Percentiles rank a stretch among this genome's conserved stretches.
phyloP scores from a whole-genome alignment of 2,797 vertebrate species.

The Pogoniulus pusillus region DNA sequence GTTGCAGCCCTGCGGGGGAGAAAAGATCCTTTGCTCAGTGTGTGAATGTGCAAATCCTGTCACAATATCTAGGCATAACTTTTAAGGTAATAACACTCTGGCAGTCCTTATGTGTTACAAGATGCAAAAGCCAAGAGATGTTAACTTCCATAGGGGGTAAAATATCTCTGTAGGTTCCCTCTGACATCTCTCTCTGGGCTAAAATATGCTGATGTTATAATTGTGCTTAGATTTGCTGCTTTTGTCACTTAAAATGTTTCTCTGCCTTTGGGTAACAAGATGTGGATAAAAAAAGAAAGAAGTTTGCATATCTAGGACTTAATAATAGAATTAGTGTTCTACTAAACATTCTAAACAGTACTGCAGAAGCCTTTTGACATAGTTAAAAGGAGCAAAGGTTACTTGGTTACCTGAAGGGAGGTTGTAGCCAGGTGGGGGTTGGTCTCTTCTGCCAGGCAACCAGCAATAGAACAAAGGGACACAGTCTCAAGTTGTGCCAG shows the following conservation, averaged over 20 bases:
- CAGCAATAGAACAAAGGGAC: too few species aligned
- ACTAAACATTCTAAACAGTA: background rate
- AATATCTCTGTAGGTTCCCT: background rate
- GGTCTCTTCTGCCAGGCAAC: too few species aligned
- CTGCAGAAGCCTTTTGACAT: background rate
- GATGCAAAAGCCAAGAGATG: background rate
- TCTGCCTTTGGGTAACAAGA: background rate
- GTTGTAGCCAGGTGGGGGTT: too few species aligned
- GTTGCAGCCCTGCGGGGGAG: background rate
- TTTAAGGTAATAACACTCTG: background rate
- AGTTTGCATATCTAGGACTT: background rate
- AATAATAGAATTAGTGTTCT: background rate
- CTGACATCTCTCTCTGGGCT: background rate
- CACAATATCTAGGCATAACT: background rate
- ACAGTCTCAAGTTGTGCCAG: too few species aligned
- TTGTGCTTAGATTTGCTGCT: background rate
- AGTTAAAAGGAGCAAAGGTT: background rate
- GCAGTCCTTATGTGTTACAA: background rate
- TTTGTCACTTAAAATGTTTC: background rate
- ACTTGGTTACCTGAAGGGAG: too few species aligned
- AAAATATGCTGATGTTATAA: background rate
- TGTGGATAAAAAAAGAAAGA: background rate
- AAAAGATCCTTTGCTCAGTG: background rate
- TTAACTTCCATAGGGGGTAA: background rate
- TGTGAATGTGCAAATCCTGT: background rate